These are phyloP conservation scores for Vidua chalybeata DNA, from an alignment of 2,113 vertebrate genomes.

Conservation along the genomic window DNA sequence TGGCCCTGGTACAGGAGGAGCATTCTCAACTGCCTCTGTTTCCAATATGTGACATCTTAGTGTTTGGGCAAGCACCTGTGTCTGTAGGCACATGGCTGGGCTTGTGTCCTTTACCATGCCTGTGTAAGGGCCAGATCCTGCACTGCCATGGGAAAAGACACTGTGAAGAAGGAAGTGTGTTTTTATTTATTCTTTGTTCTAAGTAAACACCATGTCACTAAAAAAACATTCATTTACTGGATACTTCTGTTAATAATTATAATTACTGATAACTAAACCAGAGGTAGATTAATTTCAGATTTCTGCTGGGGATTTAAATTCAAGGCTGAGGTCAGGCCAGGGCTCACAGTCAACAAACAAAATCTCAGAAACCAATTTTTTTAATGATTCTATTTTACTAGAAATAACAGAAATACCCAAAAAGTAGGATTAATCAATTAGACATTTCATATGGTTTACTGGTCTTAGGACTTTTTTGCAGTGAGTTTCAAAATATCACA, in stretches of 20 bases:
- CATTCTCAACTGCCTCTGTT: neutral
- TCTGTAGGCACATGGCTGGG: neutral
- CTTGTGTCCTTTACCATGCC: neutral
- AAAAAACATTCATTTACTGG: conserved; percentile 9
- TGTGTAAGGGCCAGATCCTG: neutral
- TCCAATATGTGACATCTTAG: neutral
- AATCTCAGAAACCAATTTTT: conserved; percentile 35
- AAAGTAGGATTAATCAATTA: conserved; percentile 40
- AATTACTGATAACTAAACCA: conserved; percentile 45
- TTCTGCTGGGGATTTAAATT: conserved; percentile 47
- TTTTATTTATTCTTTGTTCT: neutral
- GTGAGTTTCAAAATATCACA: neutral
- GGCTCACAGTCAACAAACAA: conserved; percentile 54
- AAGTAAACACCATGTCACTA: neutral
- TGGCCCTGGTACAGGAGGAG: neutral
- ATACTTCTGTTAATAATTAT: conserved; percentile 54
- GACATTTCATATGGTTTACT: neutral
- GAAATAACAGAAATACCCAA: conserved; percentile 27
- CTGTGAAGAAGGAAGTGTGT: neutral
- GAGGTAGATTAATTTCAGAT: conserved; percentile 43
- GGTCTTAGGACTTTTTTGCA: neutral
- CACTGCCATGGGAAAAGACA: neutral
- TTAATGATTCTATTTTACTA: conserved; percentile 13
- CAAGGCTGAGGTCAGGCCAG: conserved; percentile 62
- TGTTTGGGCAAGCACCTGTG: neutral